Percentiles rank a stretch among this genome's conserved stretches.
Conservation (phyloP, 2,797 vertebrate genomes). For the Lerista edwardsae region DNA sequence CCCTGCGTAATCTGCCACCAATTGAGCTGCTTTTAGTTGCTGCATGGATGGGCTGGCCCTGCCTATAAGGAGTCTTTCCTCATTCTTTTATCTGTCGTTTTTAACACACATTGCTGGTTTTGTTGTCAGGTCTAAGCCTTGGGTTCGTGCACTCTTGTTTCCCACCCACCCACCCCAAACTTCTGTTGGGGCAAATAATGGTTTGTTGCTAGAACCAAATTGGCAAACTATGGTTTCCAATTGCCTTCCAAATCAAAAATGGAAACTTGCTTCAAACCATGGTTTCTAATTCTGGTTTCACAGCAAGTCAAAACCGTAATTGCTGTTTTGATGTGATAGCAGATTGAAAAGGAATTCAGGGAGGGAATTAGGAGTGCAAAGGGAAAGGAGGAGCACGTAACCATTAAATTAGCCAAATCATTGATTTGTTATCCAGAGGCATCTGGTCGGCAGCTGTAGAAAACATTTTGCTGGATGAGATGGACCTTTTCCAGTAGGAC, state of each 20-base stretch:
- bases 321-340: neutral
- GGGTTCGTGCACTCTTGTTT: neutral
- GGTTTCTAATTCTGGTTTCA: neutral
- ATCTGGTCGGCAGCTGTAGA: no score
- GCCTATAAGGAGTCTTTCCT: no score
- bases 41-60: no score
- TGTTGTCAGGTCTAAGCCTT: neutral
- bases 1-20: no score
- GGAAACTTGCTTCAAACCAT: neutral
- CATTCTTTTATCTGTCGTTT: neutral
- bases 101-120: neutral
- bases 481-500: no score
- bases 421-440: neutral
- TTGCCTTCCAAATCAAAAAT: neutral
- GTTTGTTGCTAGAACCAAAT: neutral
- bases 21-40: no score
- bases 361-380: neutral
- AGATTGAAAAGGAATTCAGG: neutral
- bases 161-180: no score
- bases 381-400: neutral
- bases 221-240: neutral
- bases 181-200: neutral
- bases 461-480: no score
- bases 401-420: neutral
- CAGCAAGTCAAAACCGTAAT: neutral